phyloP scores from a whole-genome alignment of 64 coral and sea anemone species.

The Hydrozoanthus tunicans region DNA sequence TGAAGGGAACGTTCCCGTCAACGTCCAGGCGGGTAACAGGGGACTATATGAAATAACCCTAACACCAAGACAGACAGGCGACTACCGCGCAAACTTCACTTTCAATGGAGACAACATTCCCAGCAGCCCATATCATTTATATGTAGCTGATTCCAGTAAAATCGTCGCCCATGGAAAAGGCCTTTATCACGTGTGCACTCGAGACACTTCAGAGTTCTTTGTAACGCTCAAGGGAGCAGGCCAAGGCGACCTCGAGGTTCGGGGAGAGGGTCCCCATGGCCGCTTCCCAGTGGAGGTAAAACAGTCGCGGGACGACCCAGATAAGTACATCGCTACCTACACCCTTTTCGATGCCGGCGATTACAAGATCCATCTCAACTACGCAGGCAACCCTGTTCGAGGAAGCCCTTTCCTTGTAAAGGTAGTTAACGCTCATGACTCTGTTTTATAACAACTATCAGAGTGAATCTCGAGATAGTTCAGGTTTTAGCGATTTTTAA shows the following conservation, averaged over 20 bases:
- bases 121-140: conserved; percentile 64
- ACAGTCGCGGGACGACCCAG: conserved; percentile 62
- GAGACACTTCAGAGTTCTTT: conserved; percentile 71
- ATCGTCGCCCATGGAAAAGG: conserved; percentile 86
- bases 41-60: conserved; percentile 71
- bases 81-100: conserved; percentile 68
- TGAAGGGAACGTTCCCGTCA: conserved; percentile 72
- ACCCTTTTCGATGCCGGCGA: conserved; percentile 65
- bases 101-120: conserved; percentile 92
- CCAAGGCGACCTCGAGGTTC: conserved; percentile 76
- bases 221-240: conserved; percentile 75
- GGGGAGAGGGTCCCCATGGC: conserved; percentile 80
- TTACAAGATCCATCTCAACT: conserved; percentile 80
- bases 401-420: conserved; percentile 88
- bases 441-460: no score
- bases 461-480: background rate
- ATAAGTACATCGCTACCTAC: conserved; percentile 72
- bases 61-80: conserved; percentile 70
- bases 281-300: conserved; percentile 74
- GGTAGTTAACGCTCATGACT: conserved; percentile 10
- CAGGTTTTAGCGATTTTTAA: no score
- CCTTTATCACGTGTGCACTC: conserved; percentile 68
- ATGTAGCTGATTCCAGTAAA: conserved; percentile 69
- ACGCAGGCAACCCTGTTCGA: conserved; percentile 62
- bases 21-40: conserved; percentile 41